Base-by-base conservation (phyloP, 1,140 invertebrate species). In the Protaetia brevitarsis region DNA sequence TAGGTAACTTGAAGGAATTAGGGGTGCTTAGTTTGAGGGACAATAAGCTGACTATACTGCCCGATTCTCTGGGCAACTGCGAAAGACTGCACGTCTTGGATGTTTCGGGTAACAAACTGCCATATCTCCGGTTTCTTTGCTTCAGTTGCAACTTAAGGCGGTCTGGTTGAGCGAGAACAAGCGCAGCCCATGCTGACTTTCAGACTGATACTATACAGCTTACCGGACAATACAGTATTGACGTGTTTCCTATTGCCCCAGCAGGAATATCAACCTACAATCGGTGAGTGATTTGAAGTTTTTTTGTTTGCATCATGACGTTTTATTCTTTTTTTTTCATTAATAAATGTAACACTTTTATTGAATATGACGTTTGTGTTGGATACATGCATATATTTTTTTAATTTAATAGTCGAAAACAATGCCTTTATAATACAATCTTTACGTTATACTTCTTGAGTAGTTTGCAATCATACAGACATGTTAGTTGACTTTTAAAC, bases 161-260 rank as follows among this genome's bases (percentile, higher is more conserved):
- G 89, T 99, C 31, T 99, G 98, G 98, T 79, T 99, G 70, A 97
- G 96, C 31, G 97, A 99, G 81, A 99, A 99, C 98, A 99, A 80
- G 95, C 97, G 23, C 96, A 99, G 79, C 96, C 98, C 1, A 88
- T 99, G 86, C 84, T 99, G 45, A 98, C 96, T 74, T 99, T 79
- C 97, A 99, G 82, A 95, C 94, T 27, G 97, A 99, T 77, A 86
- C 87, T 36, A 97, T 77, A 89, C 94, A 68, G 84, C 87, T n/a
- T n/a, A 67, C 92, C 93, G 0, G 94, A 92, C 2, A 90, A 96
- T 77, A 91, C 95, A 77, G 95, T 99, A 30, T 85, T 99, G 57
- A 99, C 97, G 11, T 99, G 98, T 81, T 99, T 98, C 81, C 86
- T 99, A 21, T 80, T 99, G 65, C 98, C 98, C 16, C 98, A 99